These are phyloP conservation scores for Cyrtodaria siliqua DNA, from an alignment of 2,888 invertebrate genomes.

Conservation along the genomic window DNA sequence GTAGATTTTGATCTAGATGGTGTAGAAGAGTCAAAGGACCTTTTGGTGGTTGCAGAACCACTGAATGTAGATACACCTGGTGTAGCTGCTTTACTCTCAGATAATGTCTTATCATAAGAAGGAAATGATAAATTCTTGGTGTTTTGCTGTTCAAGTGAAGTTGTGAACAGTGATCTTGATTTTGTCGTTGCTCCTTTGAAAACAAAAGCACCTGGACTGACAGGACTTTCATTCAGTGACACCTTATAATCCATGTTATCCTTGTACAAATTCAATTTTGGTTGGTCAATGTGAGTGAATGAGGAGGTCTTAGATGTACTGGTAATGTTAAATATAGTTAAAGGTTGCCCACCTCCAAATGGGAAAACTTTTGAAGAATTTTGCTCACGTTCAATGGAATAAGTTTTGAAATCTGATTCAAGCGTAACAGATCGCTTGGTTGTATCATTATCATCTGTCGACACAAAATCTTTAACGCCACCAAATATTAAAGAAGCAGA, in stretches of 20 bases:
- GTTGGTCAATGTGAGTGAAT: not conserved
- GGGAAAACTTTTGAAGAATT: not conserved
- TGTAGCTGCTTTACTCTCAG: no score
- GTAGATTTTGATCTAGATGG: not conserved
- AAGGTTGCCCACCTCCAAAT: not conserved
- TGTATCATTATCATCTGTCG: not conserved
- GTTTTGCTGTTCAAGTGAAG: no score
- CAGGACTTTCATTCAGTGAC: not conserved
- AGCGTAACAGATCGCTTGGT: not conserved
- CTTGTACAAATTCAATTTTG: no score
- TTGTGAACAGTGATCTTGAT: not conserved
- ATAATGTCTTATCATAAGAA: no score
- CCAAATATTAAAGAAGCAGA: conserved; percentile 13
- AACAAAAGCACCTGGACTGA: not conserved
- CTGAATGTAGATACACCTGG: not conserved
- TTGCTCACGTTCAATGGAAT: not conserved
- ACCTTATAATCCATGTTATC: not conserved
- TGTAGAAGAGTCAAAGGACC: not conserved
- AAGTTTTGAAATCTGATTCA: not conserved
- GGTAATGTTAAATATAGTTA: not conserved
- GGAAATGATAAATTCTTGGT: no score
- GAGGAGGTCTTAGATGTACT: not conserved
- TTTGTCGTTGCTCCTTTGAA: not conserved
- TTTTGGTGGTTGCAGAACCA: not conserved
- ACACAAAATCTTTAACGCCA: conserved; percentile 1